A percentile compares a stretch with the other conserved stretches of the same genome.
Evolutionary conservation across 2,113 vertebrate species (phyloP).

Genomic region (Pseudopipra pipra): DNA sequence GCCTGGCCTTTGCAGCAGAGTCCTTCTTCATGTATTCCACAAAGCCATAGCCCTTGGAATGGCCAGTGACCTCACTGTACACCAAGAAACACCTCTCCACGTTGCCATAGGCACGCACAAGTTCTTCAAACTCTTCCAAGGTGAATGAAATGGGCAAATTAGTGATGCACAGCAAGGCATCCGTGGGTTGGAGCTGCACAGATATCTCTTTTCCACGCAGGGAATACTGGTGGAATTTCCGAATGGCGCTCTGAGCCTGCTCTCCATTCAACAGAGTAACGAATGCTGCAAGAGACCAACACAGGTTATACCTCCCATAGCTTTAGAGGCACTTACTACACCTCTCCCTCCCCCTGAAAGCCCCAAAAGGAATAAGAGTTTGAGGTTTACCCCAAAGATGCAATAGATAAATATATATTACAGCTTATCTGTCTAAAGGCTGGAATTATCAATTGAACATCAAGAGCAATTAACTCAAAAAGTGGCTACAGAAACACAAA

Average conservation of each 20-base stretch:
- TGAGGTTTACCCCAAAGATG: background rate
- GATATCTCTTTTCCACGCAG: slow-evolving; percentile 89
- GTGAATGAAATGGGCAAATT: slow-evolving; percentile 87
- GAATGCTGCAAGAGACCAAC: slow-evolving; percentile 81
- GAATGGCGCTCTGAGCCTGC: slow-evolving; percentile 94
- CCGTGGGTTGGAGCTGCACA: slow-evolving; percentile 94
- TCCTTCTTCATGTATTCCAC: slow-evolving; percentile 99
- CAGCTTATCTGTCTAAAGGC: background rate
- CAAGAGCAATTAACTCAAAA: background rate
- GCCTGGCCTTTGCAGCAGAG: slow-evolving; percentile 90
- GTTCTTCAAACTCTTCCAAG: slow-evolving; percentile 88
- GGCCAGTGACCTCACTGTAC: slow-evolving; percentile 88
- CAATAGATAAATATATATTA: no score
- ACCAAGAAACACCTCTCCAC: slow-evolving; percentile 95
- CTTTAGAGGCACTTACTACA: background rate
- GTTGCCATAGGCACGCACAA: slow-evolving; percentile 92
- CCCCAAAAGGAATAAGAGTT: background rate
- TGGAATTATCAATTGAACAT: background rate
- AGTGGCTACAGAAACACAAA: background rate
- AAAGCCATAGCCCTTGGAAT: slow-evolving; percentile 95
- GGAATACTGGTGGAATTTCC: slow-evolving; percentile 84
- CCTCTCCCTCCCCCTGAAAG: background rate
- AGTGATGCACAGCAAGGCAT: slow-evolving; percentile 92
- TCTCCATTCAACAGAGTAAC: slow-evolving; percentile 95
- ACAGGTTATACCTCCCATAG: background rate